phyloP scores from a whole-genome alignment of 2,113 vertebrate genomes.

The Sphaerodactylus townsendi region DNA sequence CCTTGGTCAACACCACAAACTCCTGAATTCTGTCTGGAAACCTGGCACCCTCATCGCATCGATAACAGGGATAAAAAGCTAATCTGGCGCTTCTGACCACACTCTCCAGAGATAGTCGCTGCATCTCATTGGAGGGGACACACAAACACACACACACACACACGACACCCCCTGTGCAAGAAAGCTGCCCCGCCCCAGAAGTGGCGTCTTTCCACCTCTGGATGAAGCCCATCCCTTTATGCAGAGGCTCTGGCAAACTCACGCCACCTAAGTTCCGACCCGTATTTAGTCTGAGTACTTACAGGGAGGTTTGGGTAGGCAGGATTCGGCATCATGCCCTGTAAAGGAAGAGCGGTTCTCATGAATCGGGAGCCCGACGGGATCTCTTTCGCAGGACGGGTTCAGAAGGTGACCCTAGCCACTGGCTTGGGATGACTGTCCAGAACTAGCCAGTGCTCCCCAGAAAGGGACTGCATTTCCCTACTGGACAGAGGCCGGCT shows the following conservation, averaged over 20 bases:
- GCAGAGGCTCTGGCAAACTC: not conserved
- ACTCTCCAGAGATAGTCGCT: too few species aligned
- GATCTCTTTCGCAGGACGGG: too few species aligned
- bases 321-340: not conserved
- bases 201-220: not conserved
- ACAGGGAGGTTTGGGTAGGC: slow-evolving; percentile 25
- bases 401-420: not conserved
- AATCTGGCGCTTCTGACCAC: too few species aligned
- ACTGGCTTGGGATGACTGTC: not conserved
- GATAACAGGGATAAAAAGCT: too few species aligned
- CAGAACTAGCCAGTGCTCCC: not conserved
- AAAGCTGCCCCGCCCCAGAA: not conserved
- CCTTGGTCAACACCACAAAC: not conserved
- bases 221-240: too few species aligned
- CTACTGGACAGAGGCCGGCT: not conserved
- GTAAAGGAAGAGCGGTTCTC: not conserved
- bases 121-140: too few species aligned
- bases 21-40: too few species aligned
- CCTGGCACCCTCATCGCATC: too few species aligned
- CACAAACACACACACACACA: too few species aligned
- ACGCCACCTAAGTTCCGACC: not conserved
- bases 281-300: not conserved
- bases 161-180: not conserved
- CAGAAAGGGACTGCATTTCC: not conserved
- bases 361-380: not conserved